phyloP scores from a whole-genome alignment of 2,113 vertebrate genomes.

The Corydoras maculifer region DNA sequence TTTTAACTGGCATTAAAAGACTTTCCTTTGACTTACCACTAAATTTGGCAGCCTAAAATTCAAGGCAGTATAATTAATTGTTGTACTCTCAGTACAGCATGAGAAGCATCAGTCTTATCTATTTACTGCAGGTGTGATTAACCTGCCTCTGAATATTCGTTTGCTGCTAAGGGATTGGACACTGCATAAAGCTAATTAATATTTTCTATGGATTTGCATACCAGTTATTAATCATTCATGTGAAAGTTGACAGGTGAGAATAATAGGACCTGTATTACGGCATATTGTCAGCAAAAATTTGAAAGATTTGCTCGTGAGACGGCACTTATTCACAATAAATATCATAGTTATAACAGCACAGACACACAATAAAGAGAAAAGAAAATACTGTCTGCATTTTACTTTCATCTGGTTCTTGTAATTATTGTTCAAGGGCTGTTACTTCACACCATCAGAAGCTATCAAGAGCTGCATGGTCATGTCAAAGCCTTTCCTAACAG shows the following conservation, averaged over 20 bases:
- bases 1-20: constrained; percentile 1
- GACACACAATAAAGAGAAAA: not conserved
- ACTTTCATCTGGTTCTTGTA: too few relatives aligned
- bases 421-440: not conserved
- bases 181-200: not conserved
- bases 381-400: not conserved
- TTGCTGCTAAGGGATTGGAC: not conserved
- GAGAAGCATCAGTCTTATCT: constrained; percentile 15
- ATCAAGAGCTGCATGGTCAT: too few relatives aligned
- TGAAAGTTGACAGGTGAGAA: not conserved
- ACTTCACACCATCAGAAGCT: not conserved
- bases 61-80: constrained; percentile 13
- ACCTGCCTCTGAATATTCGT: constrained; percentile 2
- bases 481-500: too few relatives aligned
- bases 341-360: not conserved
- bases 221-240: constrained; percentile 10
- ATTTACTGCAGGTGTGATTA: constrained; percentile 7
- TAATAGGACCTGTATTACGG: too few relatives aligned
- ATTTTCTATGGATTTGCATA: not conserved
- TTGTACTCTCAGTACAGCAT: constrained; percentile 2
- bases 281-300: too few relatives aligned
- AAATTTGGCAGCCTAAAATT: constrained; percentile 5
- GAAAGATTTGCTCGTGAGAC: not conserved
- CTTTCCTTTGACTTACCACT: constrained; percentile 2
- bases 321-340: not conserved